phyloP scores from a whole-genome alignment of 2,113 vertebrate genomes.

The Actenoides hombroni region DNA sequence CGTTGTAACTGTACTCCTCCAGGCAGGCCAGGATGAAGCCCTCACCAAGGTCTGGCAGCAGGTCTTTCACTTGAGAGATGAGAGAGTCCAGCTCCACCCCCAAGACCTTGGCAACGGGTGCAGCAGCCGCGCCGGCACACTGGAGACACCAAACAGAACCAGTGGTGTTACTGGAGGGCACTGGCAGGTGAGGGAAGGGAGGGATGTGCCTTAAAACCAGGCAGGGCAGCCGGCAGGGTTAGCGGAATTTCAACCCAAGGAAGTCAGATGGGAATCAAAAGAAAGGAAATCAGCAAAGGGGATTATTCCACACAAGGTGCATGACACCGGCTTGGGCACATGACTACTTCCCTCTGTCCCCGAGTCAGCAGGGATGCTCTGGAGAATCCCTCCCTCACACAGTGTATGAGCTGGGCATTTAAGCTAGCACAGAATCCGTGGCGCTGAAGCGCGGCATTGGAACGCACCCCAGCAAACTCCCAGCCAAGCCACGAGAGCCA shows the following conservation, averaged over 20 bases:
- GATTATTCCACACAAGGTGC: not conserved
- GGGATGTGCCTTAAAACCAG: accelerated
- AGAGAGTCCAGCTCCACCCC: constrained; percentile 90
- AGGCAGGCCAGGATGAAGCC: constrained; percentile 94
- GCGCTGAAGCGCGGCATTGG: not conserved
- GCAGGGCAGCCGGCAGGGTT: not conserved
- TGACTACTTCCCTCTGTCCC: not conserved
- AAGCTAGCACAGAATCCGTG: not conserved
- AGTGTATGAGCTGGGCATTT: not conserved
- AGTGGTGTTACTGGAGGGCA: not conserved
- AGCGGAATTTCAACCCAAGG: not conserved
- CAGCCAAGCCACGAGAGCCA: not conserved
- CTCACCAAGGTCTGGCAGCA: constrained; percentile 91
- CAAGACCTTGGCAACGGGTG: not conserved
- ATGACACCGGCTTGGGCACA: not conserved
- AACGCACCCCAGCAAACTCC: not conserved
- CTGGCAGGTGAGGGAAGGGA: not conserved
- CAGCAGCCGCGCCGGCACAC: constrained; percentile 62
- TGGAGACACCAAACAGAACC: not conserved
- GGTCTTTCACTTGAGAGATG: constrained; percentile 88
- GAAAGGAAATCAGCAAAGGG: not conserved
- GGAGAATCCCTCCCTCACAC: not conserved
- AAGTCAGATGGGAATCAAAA: not conserved
- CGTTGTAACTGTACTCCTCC: constrained; percentile 81
- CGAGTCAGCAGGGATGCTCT: not conserved